Percentiles rank a stretch among this genome's conserved stretches.
Evolutionary conservation across 2,797 vertebrate genomes (phyloP).

Genomic region (Clarias pachynema): DNA sequence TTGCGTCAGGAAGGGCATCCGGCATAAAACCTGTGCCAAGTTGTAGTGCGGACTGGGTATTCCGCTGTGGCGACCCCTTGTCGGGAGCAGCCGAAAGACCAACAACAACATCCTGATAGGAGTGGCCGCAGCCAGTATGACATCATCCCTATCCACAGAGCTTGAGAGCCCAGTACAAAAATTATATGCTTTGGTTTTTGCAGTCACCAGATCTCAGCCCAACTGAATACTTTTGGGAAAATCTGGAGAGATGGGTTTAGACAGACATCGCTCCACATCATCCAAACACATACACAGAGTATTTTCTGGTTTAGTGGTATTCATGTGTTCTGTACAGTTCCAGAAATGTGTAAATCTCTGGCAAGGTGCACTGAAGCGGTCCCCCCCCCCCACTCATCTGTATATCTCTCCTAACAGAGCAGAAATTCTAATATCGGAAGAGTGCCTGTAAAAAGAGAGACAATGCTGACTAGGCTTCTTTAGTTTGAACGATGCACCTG

Average conservation of each 20-base stretch:
- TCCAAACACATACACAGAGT: background rate
- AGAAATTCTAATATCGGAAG: too few species aligned
- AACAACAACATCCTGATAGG: background rate
- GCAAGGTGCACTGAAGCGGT: background rate
- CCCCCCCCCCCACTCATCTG: background rate
- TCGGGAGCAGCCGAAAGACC: too few species aligned
- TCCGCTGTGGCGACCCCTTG: too few species aligned
- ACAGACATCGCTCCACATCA: background rate
- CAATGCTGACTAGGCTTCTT: background rate
- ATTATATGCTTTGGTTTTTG: background rate
- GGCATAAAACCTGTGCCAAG: too few species aligned
- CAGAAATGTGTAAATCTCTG: background rate
- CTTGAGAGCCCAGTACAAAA: background rate
- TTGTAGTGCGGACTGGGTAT: too few species aligned
- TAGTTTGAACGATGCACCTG: background rate
- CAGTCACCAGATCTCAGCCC: background rate
- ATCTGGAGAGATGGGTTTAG: background rate
- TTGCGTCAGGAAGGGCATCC: too few species aligned
- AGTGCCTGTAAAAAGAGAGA: background rate
- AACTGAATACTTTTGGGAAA: background rate
- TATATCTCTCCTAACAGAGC: background rate
- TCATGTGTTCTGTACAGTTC: background rate
- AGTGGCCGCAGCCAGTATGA: background rate
- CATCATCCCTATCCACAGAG: background rate
- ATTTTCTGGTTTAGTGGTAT: background rate